These are phyloP conservation scores for Campoletis sonorensis DNA, from an alignment of 1,140 invertebrate genomes.

Conservation along the genomic window DNA sequence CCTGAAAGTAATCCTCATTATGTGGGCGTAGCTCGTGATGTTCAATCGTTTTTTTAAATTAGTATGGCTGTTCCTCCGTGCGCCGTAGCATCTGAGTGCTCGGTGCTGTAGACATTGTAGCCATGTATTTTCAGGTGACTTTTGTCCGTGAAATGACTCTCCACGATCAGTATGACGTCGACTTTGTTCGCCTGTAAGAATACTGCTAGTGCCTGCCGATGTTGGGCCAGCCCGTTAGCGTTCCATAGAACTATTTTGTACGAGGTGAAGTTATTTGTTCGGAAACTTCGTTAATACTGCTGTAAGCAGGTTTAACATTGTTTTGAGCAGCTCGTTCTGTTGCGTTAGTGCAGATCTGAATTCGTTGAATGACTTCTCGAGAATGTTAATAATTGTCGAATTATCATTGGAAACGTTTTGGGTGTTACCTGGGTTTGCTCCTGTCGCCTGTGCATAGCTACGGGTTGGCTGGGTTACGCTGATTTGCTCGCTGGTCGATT, in stretches of 20 bases:
- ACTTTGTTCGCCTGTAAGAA: conserved; percentile 51
- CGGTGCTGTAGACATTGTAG: neutral
- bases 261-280: neutral
- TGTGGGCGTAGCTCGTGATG: neutral
- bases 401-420: neutral
- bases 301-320: neutral
- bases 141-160: conserved; percentile 51
- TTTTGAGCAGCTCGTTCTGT: conserved; percentile 2
- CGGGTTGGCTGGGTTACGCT: neutral
- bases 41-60: neutral
- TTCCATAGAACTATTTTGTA: conserved; percentile 41
- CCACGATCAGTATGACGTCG: conserved; percentile 32
- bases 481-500: neutral
- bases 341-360: neutral
- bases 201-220: conserved; percentile 49
- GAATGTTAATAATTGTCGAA: neutral
- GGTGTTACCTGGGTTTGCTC: neutral
- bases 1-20: neutral
- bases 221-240: conserved; percentile 52
- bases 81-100: conserved; percentile 1
- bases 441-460: neutral
- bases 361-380: conserved; percentile 1
- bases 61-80: conserved; percentile 51
- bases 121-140: conserved; percentile 1
- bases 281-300: conserved; percentile 29